Evolutionary conservation across 1,140 invertebrate species (phyloP).

Genomic region (Procambarus clarkii): DNA sequence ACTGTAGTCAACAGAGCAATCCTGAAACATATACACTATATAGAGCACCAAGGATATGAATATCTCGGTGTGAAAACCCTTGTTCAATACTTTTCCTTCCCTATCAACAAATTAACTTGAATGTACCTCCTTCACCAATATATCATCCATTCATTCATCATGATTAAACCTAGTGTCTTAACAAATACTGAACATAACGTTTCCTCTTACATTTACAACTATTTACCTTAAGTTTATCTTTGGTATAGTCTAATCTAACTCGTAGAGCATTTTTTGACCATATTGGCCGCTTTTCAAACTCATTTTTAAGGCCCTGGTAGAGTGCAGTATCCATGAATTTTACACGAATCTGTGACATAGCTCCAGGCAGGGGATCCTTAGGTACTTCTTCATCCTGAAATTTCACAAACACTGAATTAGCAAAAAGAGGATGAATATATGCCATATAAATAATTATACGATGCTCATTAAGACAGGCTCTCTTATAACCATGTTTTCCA

Average conservation of each 20-base stretch:
- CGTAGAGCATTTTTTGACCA: constrained; percentile 65
- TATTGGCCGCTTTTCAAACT: constrained; percentile 70
- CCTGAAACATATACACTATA: too few species aligned
- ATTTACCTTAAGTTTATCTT: constrained; percentile 72
- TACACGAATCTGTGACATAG: constrained; percentile 70
- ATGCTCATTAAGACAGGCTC: too few species aligned
- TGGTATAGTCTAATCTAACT: constrained; percentile 55
- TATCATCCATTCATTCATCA: too few species aligned
- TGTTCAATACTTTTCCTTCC: too few species aligned
- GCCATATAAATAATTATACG: background rate
- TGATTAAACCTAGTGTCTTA: too few species aligned
- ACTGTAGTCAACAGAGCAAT: too few species aligned
- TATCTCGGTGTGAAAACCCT: too few species aligned
- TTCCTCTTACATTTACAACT: background rate
- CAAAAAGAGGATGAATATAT: background rate
- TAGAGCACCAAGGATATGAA: too few species aligned
- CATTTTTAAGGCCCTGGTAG: constrained; percentile 65
- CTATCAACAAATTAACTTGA: too few species aligned
- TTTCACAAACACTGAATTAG: background rate
- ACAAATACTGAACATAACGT: background rate
- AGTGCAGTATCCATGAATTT: constrained; percentile 71
- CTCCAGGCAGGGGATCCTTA: constrained; percentile 66
- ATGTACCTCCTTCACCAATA: too few species aligned
- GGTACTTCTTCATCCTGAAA: constrained; percentile 71
- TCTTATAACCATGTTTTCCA: too few species aligned